These are phyloP conservation scores for Artemia sinica DNA, from an alignment of 2,888 invertebrate species.

Conservation along the genomic window DNA sequence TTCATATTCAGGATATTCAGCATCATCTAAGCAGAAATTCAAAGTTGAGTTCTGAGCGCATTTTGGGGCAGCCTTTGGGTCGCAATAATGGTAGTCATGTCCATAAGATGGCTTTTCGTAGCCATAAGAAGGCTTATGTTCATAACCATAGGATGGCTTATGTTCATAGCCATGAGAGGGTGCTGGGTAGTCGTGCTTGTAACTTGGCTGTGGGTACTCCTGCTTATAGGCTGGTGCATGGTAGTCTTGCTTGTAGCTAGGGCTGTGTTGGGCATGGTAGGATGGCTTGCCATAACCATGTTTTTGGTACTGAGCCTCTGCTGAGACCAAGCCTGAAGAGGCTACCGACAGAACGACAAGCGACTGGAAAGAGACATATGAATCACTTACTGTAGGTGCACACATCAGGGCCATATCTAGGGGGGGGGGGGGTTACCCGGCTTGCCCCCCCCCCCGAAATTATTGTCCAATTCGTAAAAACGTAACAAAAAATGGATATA, in stretches of 20 bases:
- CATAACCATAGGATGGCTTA: conserved; percentile 5
- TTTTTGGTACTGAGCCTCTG: conserved; percentile 16
- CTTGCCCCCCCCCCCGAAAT: too few species aligned
- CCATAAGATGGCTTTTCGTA: conserved; percentile 16
- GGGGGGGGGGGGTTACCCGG: too few species aligned
- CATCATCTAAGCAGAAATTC: conserved; percentile 26
- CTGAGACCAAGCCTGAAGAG: conserved; percentile 14
- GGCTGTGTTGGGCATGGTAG: conserved; percentile 1
- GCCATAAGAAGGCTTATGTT: conserved; percentile 20
- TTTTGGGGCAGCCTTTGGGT: conserved; percentile 25
- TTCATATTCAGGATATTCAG: conserved; percentile 27
- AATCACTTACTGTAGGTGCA: too few species aligned
- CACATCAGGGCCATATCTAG: too few species aligned
- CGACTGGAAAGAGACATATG: not conserved
- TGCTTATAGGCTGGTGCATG: conserved; percentile 13
- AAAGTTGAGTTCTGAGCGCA: conserved; percentile 25
- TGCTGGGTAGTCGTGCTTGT: conserved; percentile 18
- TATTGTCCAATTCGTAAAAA: too few species aligned
- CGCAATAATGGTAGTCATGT: conserved; percentile 25
- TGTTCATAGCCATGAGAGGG: conserved; percentile 12
- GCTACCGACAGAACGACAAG: not conserved
- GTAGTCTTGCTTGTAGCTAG: conserved; percentile 15
- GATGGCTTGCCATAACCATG: conserved; percentile 3
- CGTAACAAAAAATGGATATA: too few species aligned
- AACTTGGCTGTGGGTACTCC: conserved; percentile 11